These are phyloP conservation scores for Epistrophe grossulariae DNA, from an alignment of 2,888 invertebrate genomes.

Conservation along the genomic window DNA sequence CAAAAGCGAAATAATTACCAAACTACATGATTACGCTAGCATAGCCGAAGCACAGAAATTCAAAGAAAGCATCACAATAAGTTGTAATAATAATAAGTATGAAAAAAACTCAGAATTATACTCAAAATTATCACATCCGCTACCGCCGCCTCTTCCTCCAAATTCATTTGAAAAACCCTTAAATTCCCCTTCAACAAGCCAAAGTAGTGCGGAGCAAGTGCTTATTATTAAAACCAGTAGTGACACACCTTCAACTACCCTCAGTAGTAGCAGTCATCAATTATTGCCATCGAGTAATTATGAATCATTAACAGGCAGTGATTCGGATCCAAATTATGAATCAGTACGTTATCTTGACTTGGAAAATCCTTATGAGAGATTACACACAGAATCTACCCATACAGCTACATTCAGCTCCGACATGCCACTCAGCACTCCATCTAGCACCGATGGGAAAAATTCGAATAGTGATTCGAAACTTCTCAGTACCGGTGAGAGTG, in stretches of 20 bases:
- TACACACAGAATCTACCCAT: conserved; percentile 83
- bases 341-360: conserved; percentile 90
- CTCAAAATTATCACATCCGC: conserved; percentile 79
- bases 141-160: conserved; percentile 78
- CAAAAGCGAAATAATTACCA: conserved; percentile 78
- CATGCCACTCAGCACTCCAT: conserved; percentile 68
- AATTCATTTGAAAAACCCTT: conserved; percentile 62
- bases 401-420: conserved; percentile 74
- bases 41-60: conserved; percentile 81
- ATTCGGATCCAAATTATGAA: conserved; percentile 93
- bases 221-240: conserved; percentile 76
- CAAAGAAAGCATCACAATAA: conserved; percentile 80
- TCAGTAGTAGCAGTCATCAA: conserved; percentile 80
- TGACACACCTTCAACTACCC: conserved; percentile 79
- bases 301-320: conserved; percentile 91
- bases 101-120: conserved; percentile 77
- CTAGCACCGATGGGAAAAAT: conserved; percentile 62
- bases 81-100: conserved; percentile 79
- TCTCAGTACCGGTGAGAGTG: conserved; percentile 65
- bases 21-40: conserved; percentile 82
- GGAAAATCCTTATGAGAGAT: conserved; percentile 89
- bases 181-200: conserved; percentile 74
- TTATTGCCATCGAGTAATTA: conserved; percentile 89
- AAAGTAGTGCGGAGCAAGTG: conserved; percentile 72
- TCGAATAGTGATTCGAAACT: conserved; percentile 66